Base-by-base conservation (phyloP, 1,140 invertebrate species). In the Episyrphus balteatus region DNA sequence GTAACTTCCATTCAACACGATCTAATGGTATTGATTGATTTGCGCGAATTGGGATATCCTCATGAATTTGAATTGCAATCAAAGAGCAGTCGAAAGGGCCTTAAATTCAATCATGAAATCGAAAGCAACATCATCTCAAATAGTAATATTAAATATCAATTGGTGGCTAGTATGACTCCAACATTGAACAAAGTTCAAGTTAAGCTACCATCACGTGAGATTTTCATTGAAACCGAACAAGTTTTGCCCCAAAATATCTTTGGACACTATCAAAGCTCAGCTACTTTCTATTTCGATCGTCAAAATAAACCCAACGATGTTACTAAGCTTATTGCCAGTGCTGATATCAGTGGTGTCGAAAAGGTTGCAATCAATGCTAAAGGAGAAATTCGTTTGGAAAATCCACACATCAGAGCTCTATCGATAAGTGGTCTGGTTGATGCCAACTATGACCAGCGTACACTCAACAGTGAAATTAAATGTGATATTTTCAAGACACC, bases 61-160 rank as follows among this genome's bases (percentile, higher is more conserved):
- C 77, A 82, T 15, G 83, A 86, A 55, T 79, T 86, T 52, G 80
- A 81, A 17, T 64, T 85, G 0, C 77, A 82, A 56, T 72, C 78
- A 1, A 75, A 68, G 14, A 80, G 75, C 12, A 75, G 75, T 33
- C 70, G 76, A 12, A 75, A 77, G 3, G 73, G 76, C 18, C 69
- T 73, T 17, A 70, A 71, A 2, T 62, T 76, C 5, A 77, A 83
- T 54, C 80, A 84, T 50, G 73, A 72, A 17, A 62, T 84, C 10
- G 82, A 84, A 54, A 61, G 84, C n/a, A 80, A 83, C 51, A 70
- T 84, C 38, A 78, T 81, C 39, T 73, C 74, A 19, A 75, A 78
- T 44, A 76, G 79, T 10, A 81, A 80, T 45, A 73, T 76, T 30
- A 82, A 85, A 52, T 84, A 84, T 57, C 78, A 80, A 51, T 76